Conservation (phyloP, 2,888 invertebrate genomes). For the Cheilosia grossa region DNA sequence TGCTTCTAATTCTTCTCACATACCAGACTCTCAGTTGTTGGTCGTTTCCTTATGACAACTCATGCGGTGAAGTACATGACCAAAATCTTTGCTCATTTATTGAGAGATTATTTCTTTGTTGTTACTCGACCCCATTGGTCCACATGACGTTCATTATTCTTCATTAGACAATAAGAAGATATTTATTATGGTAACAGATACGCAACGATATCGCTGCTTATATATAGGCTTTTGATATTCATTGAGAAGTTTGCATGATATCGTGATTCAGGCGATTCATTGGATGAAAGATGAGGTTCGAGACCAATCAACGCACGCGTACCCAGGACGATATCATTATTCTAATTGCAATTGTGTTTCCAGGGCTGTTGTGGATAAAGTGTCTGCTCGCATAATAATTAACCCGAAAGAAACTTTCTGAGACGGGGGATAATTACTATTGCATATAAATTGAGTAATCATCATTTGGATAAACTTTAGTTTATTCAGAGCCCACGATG, state of each 20-base stretch:
- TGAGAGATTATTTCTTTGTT: constrained; percentile 62
- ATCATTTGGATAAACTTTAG: too few relatives aligned
- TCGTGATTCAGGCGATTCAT: constrained; percentile 37
- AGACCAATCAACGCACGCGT: constrained; percentile 18
- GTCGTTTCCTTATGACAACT: constrained; percentile 6
- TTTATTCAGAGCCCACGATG: too few relatives aligned
- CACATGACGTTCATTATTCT: constrained; percentile 58
- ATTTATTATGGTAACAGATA: constrained; percentile 20
- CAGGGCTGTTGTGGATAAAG: too few relatives aligned
- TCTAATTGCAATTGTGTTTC: neutral
- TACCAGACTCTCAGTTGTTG: constrained; percentile 1
- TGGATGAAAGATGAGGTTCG: constrained; percentile 9
- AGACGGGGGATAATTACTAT: too few relatives aligned
- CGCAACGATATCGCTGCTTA: constrained; percentile 10
- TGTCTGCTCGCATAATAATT: too few relatives aligned
- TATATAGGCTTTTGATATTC: constrained; percentile 36
- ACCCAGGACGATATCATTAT: neutral
- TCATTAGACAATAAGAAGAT: constrained; percentile 61
- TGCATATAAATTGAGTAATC: too few relatives aligned
- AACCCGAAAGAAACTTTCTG: too few relatives aligned
- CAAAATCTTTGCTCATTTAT: constrained; percentile 67
- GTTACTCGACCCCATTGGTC: constrained; percentile 19
- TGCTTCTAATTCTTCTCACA: constrained; percentile 36
- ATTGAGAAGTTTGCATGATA: constrained; percentile 36
- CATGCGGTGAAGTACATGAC: constrained; percentile 45